phyloP scores from a whole-genome alignment of 2,113 vertebrate genomes.

The Macquaria australasica region DNA sequence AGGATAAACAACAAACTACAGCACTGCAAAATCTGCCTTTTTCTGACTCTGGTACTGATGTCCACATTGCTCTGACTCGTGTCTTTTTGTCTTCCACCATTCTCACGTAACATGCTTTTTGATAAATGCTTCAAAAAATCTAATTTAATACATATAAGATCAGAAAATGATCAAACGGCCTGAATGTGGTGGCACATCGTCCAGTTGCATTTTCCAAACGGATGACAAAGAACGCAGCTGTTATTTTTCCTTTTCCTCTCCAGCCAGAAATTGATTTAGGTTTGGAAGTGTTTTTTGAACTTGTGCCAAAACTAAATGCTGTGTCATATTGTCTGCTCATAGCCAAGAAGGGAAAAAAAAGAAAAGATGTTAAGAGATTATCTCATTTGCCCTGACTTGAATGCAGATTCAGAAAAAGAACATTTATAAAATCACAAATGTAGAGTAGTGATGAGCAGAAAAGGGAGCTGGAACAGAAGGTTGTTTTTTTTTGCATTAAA shows the following conservation, averaged over 20 bases:
- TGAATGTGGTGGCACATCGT: neutral
- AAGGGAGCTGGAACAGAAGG: neutral
- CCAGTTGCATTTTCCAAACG: neutral
- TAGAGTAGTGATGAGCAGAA: neutral
- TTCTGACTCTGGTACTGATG: neutral
- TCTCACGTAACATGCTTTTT: neutral
- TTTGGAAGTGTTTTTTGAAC: slow-evolving; percentile 74
- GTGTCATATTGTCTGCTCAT: slow-evolving; percentile 70
- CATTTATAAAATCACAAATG: neutral
- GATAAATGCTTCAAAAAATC: neutral
- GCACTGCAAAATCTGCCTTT: slow-evolving; percentile 17
- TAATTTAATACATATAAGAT: neutral
- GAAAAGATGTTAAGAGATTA: slow-evolving; percentile 40
- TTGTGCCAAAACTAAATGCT: slow-evolving; percentile 78
- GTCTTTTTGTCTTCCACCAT: neutral
- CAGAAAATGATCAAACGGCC: neutral
- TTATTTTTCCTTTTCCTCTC: slow-evolving; percentile 31
- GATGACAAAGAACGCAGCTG: neutral
- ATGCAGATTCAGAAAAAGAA: slow-evolving; percentile 21
- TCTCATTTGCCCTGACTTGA: slow-evolving; percentile 52
- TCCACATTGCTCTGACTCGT: slow-evolving; percentile 22
- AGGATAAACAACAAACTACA: slow-evolving; percentile 19
- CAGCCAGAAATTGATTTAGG: slow-evolving; percentile 69
- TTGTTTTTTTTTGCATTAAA: neutral
- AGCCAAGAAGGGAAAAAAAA: slow-evolving; percentile 43